Conservation (phyloP, 2,113 vertebrate genomes). For the Chroicocephalus ridibundus region DNA sequence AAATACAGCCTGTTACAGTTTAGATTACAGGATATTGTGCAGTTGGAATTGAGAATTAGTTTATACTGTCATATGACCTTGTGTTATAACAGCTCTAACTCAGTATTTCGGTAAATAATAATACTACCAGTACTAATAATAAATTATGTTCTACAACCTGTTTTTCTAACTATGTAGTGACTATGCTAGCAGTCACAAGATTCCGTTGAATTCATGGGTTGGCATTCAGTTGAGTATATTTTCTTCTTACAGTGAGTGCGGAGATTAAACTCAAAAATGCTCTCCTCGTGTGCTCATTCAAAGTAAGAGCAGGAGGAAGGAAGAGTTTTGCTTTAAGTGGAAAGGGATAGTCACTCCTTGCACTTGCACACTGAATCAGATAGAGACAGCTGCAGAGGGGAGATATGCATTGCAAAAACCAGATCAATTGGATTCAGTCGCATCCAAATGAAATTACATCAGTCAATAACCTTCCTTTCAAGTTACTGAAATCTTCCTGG, state of each 20-base stretch:
- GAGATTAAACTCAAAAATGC: slow-evolving; percentile 18
- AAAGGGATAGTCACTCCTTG: slow-evolving; percentile 52
- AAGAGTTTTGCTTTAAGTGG: slow-evolving; percentile 29
- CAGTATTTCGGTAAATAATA: neutral
- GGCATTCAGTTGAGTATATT: neutral
- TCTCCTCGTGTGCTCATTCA: neutral
- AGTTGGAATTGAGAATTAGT: neutral
- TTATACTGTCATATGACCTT: neutral
- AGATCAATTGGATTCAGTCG: slow-evolving; percentile 76
- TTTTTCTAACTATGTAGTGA: neutral
- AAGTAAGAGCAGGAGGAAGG: slow-evolving; percentile 26
- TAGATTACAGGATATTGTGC: neutral
- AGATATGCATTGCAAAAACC: slow-evolving; percentile 78
- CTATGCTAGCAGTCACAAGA: neutral
- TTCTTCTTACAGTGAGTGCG: neutral
- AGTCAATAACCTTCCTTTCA: slow-evolving; percentile 84
- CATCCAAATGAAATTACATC: slow-evolving; percentile 83
- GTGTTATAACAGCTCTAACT: neutral
- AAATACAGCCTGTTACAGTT: neutral
- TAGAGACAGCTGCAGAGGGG: slow-evolving; percentile 65
- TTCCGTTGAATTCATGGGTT: neutral
- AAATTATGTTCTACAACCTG: neutral
- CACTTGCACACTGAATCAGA: slow-evolving; percentile 77
- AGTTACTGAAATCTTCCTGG: slow-evolving; percentile 78
- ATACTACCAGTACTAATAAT: neutral